phyloP scores from a whole-genome alignment of 2,797 vertebrate genomes.

The Xiphophorus birchmanni region DNA sequence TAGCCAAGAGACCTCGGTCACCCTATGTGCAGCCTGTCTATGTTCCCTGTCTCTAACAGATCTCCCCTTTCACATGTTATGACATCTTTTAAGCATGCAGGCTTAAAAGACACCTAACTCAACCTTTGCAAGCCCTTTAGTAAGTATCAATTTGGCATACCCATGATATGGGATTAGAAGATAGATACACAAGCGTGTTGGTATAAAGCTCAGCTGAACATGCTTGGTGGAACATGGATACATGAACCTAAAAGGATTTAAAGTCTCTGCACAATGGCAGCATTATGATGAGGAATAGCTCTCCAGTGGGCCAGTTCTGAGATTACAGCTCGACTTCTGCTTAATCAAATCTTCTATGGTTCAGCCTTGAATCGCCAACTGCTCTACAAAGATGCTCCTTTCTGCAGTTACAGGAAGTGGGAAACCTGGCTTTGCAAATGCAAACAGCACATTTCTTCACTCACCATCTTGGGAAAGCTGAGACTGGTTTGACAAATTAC shows the following conservation, averaged over 20 bases:
- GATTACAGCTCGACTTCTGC: constrained; percentile 56
- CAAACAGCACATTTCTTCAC: constrained; percentile 21
- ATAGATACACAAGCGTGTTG: constrained; percentile 54
- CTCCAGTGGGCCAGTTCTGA: constrained; percentile 47
- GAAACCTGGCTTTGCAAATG: constrained; percentile 18
- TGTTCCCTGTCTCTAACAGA: constrained; percentile 12
- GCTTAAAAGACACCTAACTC: constrained; percentile 17
- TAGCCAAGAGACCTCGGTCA: constrained; percentile 12
- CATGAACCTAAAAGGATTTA: constrained; percentile 59
- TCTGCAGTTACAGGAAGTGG: constrained; percentile 15
- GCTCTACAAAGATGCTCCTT: constrained; percentile 50
- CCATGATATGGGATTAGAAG: constrained; percentile 50
- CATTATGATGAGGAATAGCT: constrained; percentile 50
- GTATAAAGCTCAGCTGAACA: constrained; percentile 61
- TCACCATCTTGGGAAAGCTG: constrained; percentile 25
- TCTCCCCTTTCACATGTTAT: constrained; percentile 13
- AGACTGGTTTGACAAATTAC: constrained; percentile 15
- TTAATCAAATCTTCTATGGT: constrained; percentile 67
- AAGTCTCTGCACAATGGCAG: constrained; percentile 58
- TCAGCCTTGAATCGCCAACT: constrained; percentile 54
- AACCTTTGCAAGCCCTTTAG: constrained; percentile 20
- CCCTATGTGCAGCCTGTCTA: constrained; percentile 4
- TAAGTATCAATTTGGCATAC: constrained; percentile 35
- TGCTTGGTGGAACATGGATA: constrained; percentile 46
- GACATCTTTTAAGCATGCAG: constrained; percentile 28